Conservation (phyloP, 2,113 vertebrate genomes). For the Rhagologus leucostigma region DNA sequence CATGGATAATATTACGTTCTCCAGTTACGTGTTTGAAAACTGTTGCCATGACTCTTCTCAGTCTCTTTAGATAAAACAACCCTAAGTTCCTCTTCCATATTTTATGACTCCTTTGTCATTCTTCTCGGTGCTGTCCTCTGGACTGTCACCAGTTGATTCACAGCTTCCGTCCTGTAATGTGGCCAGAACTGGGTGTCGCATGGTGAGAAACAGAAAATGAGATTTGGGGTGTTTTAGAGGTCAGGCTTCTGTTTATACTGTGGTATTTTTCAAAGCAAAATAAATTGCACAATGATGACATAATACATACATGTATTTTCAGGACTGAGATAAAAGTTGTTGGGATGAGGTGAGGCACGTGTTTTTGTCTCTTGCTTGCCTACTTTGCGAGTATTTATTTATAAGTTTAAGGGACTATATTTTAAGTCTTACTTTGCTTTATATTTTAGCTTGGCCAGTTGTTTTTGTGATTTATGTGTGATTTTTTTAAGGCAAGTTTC, state of each 20-base stretch:
- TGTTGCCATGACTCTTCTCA: background rate
- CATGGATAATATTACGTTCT: background rate
- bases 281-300: background rate
- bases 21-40: background rate
- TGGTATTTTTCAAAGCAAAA: background rate
- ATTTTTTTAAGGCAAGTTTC: background rate
- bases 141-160: background rate
- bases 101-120: background rate
- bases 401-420: background rate
- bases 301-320: background rate
- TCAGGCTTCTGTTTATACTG: background rate
- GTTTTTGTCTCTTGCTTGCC: background rate
- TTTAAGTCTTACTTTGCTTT: background rate
- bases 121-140: background rate
- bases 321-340: background rate
- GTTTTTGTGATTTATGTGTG: background rate
- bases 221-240: background rate
- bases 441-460: background rate
- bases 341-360: accelerated
- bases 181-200: background rate
- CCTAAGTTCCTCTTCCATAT: background rate
- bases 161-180: background rate
- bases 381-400: background rate
- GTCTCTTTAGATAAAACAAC: background rate
- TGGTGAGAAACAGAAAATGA: background rate